Conservation (phyloP, 2,113 vertebrate species). For the Xiphias gladius region DNA sequence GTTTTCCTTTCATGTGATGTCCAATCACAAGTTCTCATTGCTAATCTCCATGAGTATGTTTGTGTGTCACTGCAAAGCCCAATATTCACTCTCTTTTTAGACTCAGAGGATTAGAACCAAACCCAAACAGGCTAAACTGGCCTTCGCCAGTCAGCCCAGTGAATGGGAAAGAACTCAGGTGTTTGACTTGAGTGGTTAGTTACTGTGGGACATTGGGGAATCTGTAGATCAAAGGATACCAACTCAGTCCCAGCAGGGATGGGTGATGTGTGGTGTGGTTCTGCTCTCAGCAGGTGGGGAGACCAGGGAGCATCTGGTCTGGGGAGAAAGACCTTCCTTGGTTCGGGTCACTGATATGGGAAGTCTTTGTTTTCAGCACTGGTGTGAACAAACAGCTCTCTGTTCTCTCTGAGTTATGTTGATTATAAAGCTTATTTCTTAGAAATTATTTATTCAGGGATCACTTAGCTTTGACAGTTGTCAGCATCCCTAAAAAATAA, state of each 20-base stretch:
- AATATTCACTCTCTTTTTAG: too few relatives aligned
- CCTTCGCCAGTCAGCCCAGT: background rate
- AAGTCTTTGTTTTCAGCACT: slow-evolving; percentile 14
- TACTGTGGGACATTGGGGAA: background rate
- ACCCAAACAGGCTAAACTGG: background rate
- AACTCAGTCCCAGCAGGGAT: slow-evolving; percentile 8
- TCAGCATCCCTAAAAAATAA: background rate
- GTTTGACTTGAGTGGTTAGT: slow-evolving; percentile 16
- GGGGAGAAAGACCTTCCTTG: background rate
- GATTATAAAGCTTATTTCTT: background rate
- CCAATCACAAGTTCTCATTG: background rate
- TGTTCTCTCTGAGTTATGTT: background rate
- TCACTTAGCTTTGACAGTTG: background rate
- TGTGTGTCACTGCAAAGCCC: background rate
- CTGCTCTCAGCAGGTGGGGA: slow-evolving; percentile 42
- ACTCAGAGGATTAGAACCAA: background rate
- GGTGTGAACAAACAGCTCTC: slow-evolving; percentile 17
- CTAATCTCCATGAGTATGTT: slow-evolving; percentile 13
- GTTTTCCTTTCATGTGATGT: background rate
- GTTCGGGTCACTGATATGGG: background rate
- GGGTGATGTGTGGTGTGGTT: too few relatives aligned
- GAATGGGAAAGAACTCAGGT: slow-evolving; percentile 19
- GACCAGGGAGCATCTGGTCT: slow-evolving; percentile 42
- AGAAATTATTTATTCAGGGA: slow-evolving; percentile 1
- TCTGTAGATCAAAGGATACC: slow-evolving; percentile 52